Evolutionary conservation across 1,140 invertebrate species (phyloP), one percentile per base, ranked within the genome.

Genomic region (Drosophila sproati): DNA sequence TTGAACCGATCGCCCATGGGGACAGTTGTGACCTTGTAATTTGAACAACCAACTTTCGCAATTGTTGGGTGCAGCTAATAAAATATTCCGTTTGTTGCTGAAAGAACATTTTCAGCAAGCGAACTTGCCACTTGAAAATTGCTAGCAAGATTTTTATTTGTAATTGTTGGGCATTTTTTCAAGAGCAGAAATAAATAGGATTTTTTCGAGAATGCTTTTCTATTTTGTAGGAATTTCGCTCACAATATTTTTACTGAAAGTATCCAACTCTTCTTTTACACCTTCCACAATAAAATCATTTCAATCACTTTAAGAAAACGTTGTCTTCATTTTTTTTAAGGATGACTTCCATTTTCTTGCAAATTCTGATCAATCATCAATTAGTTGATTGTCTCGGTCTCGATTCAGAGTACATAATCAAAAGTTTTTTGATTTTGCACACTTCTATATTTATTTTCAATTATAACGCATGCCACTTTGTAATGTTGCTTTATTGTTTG

Each of bases 381-480:
- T 73, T 73, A 73, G 56, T 69, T 68, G 50, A 7, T 50, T 43
- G 39, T 43, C 39, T 29, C 8, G 41, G 50, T 5, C 4, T 20
- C 4, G 37, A 7, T 35, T 56, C 32, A 43, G 39, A n/a, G 10
- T 43, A n/a, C n/a, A 57, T 39, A 57, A 57, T 45, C 55, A 57
- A 41, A 20, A 29, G 31, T 20, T 50, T 34, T 47, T 47, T 20
- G 4, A 31, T 4, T 47, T 32, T 3, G 29, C 5, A 48, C 67
- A 63, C 54, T 85, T 63, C 73, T 73, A 45, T 88, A 85, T 88
- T 89, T 89, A 90, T 89, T 90, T 88, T 88, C 83, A 87, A 87
- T 87, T 87, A 87, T 66, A 87, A 63, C 72, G 61, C 78, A 82
- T 82, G 66, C 63, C 82, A 80, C 77, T 88, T 73, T 77, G 83